Base-by-base conservation (phyloP, 2,797 vertebrate species). In the Rhabdomys pumilio region DNA sequence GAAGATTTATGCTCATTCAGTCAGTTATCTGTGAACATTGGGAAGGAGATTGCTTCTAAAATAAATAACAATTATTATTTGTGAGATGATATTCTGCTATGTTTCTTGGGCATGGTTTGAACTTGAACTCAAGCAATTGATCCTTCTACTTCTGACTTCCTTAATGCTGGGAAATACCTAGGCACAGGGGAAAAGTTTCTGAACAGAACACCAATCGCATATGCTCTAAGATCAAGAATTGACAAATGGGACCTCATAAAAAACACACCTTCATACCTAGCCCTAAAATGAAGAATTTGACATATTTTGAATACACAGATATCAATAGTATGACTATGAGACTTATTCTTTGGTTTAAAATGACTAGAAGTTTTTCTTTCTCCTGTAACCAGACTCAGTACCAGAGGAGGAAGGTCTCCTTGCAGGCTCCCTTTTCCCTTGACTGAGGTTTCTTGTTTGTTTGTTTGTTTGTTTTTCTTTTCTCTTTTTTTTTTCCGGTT, bases 21-120 rank as follows among this genome's bases (percentile, higher is more conserved):
- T 67, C 13, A 87, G 53, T 89, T 94, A 85, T 92, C 10, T 82
- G 57, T 67, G 67, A 38, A 12, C 50, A 77, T 20, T 91, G 44
- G 85, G n/a, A 44, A 29, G 53, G 31, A 81, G 34, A 63, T 63
- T 89, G 65, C 75, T 93, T 96, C 94, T 67, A 83, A 97, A 91
- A 80, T 91, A 91, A 82, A 86, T 61, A 65, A 50, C 13, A 24
- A 7, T 79, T 65, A 26, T 44, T 89, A 63, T 29, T 79, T 17
- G 22, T 65, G 57, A 79, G 57, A 79, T 77, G 12, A 63, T 63
- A 47, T 77, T 61, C n/a, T 19, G 5, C 57, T 63, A 29, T 73
- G 41, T 90, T 90, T n/a, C 41, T 8, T 10, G 14, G 20, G 20
- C 44, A 65, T 8, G 10, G 31, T 31, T 63, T 61, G 38, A 61